phyloP scores from a whole-genome alignment of 1,140 invertebrate genomes.

The Brachionus manjavacas region DNA sequence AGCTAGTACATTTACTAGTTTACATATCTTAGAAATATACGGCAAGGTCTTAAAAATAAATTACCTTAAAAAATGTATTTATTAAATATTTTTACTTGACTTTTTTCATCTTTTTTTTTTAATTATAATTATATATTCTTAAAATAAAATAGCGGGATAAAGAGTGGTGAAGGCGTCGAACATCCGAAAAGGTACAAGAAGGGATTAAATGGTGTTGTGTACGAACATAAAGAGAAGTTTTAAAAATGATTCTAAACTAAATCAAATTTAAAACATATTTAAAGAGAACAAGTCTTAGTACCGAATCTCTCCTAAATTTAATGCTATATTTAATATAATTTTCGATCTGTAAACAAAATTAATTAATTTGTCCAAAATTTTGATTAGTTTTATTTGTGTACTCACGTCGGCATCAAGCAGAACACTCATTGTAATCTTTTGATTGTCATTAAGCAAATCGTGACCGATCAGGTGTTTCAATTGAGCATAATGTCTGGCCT shows the following conservation, averaged over 20 bases:
- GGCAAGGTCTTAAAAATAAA: no score
- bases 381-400: neutral
- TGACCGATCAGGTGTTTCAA: slow-evolving; percentile 54
- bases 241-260: slow-evolving; percentile 10
- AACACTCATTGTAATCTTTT: slow-evolving; percentile 53
- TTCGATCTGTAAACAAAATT: slow-evolving; percentile 14
- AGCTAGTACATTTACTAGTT: no score
- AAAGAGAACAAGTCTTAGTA: neutral
- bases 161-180: neutral
- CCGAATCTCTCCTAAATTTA: neutral
- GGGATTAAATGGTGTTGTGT: neutral
- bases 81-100: no score
- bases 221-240: neutral
- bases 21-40: no score
- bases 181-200: neutral
- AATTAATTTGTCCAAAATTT: neutral
- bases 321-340: slow-evolving; percentile 5
- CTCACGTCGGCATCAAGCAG: slow-evolving; percentile 55
- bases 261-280: neutral
- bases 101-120: no score
- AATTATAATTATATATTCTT: no score
- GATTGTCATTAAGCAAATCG: slow-evolving; percentile 49
- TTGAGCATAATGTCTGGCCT: slow-evolving; percentile 53
- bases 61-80: no score
- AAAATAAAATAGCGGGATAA: neutral